Evolutionary conservation across 2,797 vertebrate species (phyloP).

Genomic region (Coregonus ussuriensis): DNA sequence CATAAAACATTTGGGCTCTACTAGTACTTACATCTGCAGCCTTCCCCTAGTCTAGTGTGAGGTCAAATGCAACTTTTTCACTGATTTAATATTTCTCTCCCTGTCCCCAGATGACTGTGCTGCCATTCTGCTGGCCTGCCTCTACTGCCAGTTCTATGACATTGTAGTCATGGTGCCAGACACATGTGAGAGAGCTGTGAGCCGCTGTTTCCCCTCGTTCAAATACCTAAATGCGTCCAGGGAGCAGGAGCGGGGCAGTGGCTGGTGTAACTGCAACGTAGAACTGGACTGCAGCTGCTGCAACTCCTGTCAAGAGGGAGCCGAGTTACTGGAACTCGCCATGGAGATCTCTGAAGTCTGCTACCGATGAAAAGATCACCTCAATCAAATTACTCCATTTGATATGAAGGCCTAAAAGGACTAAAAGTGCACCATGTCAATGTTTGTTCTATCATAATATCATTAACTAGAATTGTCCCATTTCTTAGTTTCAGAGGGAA

Average conservation of each 20-base stretch:
- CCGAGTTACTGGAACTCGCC: constrained; percentile 85
- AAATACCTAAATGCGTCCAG: constrained; percentile 70
- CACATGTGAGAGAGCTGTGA: constrained; percentile 74
- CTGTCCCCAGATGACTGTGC: constrained; percentile 82
- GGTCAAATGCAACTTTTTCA: not conserved
- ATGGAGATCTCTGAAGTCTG: constrained; percentile 91
- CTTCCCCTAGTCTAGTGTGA: too few species aligned
- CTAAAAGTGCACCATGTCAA: not conserved
- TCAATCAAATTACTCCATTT: not conserved
- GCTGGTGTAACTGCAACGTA: constrained; percentile 77
- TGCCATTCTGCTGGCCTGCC: constrained; percentile 83
- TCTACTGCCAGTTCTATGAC: constrained; percentile 85
- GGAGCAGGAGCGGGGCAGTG: constrained; percentile 59
- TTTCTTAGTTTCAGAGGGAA: not conserved
- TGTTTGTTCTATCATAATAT: not conserved
- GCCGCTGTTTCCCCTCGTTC: constrained; percentile 79
- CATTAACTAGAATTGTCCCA: not conserved
- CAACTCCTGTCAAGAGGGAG: constrained; percentile 82
- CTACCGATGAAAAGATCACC: constrained; percentile 71
- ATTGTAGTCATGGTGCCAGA: constrained; percentile 81
- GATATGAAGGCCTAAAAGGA: not conserved
- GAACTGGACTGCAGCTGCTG: constrained; percentile 83
- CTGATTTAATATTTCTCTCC: not conserved
- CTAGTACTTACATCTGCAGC: too few species aligned
- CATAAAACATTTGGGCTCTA: not conserved